These are phyloP conservation scores for Drosophila nasuta DNA, from an alignment of 1,140 invertebrate species.

Conservation along the genomic window DNA sequence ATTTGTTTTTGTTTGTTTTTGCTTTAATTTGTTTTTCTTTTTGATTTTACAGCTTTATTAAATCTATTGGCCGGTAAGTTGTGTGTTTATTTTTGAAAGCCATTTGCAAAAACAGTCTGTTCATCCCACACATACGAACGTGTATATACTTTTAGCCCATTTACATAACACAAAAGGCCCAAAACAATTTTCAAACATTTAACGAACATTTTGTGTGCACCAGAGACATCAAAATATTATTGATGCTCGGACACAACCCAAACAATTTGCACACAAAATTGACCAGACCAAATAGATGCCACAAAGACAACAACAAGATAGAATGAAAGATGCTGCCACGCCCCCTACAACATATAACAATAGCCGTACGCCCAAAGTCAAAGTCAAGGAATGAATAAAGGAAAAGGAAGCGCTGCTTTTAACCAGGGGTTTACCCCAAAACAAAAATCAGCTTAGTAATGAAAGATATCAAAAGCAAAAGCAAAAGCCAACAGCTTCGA, in stretches of 20 bases:
- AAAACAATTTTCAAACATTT: constrained; percentile 46
- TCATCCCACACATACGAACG: constrained; percentile 5
- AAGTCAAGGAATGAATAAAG: constrained; percentile 2
- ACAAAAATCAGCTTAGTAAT: constrained; percentile 67
- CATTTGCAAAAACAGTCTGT: neutral
- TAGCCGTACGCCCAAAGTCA: constrained; percentile 17
- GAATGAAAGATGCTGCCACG: constrained; percentile 59
- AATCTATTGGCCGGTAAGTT: constrained; percentile 71
- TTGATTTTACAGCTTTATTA: constrained; percentile 55
- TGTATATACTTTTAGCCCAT: constrained; percentile 2
- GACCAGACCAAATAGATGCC: constrained; percentile 47
- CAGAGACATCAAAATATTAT: constrained; percentile 67
- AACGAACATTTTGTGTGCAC: constrained; percentile 19
- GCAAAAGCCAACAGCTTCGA: constrained; percentile 72
- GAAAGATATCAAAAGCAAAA: constrained; percentile 58
- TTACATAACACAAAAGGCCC: constrained; percentile 19
- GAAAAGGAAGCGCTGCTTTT: constrained; percentile 20
- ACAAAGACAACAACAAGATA: constrained; percentile 26
- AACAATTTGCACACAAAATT: constrained; percentile 75
- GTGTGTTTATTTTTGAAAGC: constrained; percentile 30
- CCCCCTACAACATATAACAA: constrained; percentile 44
- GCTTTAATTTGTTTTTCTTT: constrained; percentile 1
- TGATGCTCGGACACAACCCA: constrained; percentile 64
- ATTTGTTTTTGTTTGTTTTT: neutral
- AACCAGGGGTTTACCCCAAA: constrained; percentile 30